Conservation (phyloP, 2,797 vertebrate species). For the Periparus ater region DNA sequence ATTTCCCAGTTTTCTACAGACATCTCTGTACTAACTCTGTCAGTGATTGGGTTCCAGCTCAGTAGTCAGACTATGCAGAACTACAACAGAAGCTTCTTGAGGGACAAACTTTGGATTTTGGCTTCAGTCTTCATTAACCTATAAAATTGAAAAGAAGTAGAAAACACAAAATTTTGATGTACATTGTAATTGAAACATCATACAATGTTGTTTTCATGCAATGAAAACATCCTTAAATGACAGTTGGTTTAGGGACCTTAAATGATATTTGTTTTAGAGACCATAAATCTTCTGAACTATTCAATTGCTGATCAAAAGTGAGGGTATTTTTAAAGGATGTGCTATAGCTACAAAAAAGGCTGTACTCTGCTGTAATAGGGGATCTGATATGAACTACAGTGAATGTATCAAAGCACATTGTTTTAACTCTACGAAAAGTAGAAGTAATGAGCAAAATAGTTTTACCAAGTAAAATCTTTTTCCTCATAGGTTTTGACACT, state of each 20-base stretch:
- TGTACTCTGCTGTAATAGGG: slow-evolving; percentile 22
- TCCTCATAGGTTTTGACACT: slow-evolving; percentile 53
- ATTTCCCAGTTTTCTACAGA: neutral
- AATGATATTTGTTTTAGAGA: neutral
- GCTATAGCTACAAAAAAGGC: neutral
- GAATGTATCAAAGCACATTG: neutral
- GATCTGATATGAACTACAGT: slow-evolving; percentile 7
- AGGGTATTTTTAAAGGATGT: neutral
- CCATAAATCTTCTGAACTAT: neutral
- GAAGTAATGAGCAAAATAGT: slow-evolving; percentile 31
- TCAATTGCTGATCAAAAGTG: neutral
- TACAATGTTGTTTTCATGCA: neutral
- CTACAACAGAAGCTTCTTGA: neutral
- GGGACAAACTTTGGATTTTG: neutral
- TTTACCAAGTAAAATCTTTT: slow-evolving; percentile 27
- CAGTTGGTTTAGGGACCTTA: neutral
- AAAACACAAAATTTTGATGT: neutral
- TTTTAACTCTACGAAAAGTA: neutral
- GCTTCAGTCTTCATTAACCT: neutral
- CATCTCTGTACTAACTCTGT: neutral
- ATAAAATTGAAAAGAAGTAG: neutral
- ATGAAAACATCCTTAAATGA: neutral
- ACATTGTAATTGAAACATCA: neutral
- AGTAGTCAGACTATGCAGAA: neutral
- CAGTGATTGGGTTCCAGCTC: neutral